A percentile compares a stretch with the other conserved stretches of the same genome.
Evolutionary conservation across 2,113 vertebrate genomes (phyloP).

Genomic region (Podocnemis expansa): DNA sequence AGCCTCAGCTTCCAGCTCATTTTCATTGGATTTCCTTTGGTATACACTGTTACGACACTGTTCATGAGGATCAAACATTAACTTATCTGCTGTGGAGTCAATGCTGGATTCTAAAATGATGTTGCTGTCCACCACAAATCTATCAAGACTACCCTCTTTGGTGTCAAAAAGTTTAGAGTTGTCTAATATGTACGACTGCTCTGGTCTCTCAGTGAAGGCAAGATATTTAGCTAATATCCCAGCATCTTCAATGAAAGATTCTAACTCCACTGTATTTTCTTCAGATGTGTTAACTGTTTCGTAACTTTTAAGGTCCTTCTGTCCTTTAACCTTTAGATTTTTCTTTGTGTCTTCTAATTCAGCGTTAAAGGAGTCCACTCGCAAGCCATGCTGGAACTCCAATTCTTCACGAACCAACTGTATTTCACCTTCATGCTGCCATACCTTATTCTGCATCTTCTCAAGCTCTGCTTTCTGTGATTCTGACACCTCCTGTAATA

Average conservation of each 20-base stretch:
- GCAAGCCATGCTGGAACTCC: constrained; percentile 30
- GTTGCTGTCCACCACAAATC: constrained; percentile 74
- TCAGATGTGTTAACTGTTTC: constrained; percentile 23
- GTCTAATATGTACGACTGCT: constrained; percentile 58
- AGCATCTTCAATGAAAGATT: constrained; percentile 13
- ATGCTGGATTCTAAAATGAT: constrained; percentile 69
- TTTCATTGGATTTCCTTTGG: not conserved
- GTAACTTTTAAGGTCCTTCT: constrained; percentile 60
- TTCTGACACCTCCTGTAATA: not conserved
- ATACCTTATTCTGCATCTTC: constrained; percentile 42
- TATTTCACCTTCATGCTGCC: constrained; percentile 30
- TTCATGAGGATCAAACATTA: not conserved
- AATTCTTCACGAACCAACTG: constrained; percentile 57
- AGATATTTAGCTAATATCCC: constrained; percentile 83
- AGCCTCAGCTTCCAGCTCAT: constrained; percentile 14
- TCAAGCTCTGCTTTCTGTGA: constrained; percentile 37
- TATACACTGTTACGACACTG: not conserved
- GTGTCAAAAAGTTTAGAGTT: constrained; percentile 62
- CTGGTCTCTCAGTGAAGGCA: constrained; percentile 45
- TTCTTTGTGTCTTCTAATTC: constrained; percentile 11
- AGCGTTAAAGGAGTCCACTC: not conserved
- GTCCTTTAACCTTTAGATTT: constrained; percentile 39
- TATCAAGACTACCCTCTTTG: constrained; percentile 71
- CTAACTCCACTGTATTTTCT: not conserved
- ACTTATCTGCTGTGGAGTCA: not conserved